Evolutionary conservation across 2,113 vertebrate genomes (phyloP).

Genomic region (Platichthys stellatus): DNA sequence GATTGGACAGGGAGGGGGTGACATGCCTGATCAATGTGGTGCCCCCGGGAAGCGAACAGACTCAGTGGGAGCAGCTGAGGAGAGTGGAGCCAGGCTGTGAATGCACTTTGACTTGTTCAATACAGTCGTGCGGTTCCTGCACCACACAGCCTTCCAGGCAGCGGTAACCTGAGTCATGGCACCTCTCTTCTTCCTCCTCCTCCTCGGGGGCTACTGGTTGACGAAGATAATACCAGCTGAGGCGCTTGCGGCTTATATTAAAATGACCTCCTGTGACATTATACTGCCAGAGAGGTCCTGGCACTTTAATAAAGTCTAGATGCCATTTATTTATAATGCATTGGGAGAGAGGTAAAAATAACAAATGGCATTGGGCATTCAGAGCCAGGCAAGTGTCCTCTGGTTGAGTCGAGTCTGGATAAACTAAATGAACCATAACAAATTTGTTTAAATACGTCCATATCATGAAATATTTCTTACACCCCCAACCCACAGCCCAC

Average conservation of each 20-base stretch:
- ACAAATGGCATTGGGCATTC: constrained; percentile 66
- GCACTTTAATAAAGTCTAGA: constrained; percentile 75
- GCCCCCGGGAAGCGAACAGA: constrained; percentile 30
- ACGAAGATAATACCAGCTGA: constrained; percentile 78
- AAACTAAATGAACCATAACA: constrained; percentile 56
- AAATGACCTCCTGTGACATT: constrained; percentile 83
- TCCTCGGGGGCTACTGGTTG: constrained; percentile 76
- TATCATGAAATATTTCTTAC: constrained; percentile 45
- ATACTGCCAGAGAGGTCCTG: constrained; percentile 71
- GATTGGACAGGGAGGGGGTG: constrained; percentile 7
- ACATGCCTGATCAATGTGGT: constrained; percentile 45
- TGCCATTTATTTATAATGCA: constrained; percentile 81
- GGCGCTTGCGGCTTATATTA: constrained; percentile 80
- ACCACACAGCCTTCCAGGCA: constrained; percentile 74
- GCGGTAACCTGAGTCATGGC: constrained; percentile 75
- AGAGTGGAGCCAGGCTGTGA: constrained; percentile 67
- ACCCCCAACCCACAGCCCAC: background rate
- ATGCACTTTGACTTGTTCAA: constrained; percentile 82
- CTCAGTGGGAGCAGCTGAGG: constrained; percentile 43
- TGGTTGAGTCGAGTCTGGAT: constrained; percentile 47
- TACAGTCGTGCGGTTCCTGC: constrained; percentile 70
- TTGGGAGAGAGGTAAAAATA: constrained; percentile 34
- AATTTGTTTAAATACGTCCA: constrained; percentile 17
- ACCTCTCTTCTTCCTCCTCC: constrained; percentile 61
- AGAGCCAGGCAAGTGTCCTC: constrained; percentile 59